These are phyloP conservation scores for Meloe dianella DNA, from an alignment of 2,888 invertebrate genomes.

Conservation along the genomic window DNA sequence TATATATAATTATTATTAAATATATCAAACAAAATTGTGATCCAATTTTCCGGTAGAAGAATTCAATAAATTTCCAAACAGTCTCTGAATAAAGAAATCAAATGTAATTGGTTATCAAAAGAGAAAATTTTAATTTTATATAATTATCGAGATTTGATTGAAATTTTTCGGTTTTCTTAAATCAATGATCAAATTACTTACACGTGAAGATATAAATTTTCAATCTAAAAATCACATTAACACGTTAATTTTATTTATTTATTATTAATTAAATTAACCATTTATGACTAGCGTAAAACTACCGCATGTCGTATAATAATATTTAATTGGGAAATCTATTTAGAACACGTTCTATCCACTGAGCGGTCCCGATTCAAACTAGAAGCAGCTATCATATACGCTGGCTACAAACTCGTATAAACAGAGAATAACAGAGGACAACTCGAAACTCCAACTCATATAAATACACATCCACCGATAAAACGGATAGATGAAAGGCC, in stretches of 20 bases:
- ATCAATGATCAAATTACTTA: not conserved
- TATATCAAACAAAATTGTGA: not conserved
- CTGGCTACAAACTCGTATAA: not conserved
- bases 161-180: not conserved
- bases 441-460: slow-evolving; percentile 7
- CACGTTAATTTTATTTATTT: slow-evolving; percentile 5
- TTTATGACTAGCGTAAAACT: not conserved
- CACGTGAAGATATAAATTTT: not conserved
- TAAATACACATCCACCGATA: not conserved
- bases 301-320: slow-evolving; percentile 6
- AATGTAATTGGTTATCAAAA: not conserved
- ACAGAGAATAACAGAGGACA: not conserved
- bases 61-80: too few relatives aligned
- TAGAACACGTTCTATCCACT: slow-evolving; percentile 5
- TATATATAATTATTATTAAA: not conserved
- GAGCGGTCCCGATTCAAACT: slow-evolving; percentile 12
- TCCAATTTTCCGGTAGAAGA: not conserved
- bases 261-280: not conserved
- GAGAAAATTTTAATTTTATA: not conserved
- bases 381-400: not conserved
- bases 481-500: slow-evolving; percentile 8
- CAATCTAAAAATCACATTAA: not conserved
- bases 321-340: slow-evolving; percentile 2
- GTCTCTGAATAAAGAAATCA: not conserved
- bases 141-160: not conserved